phyloP scores from a whole-genome alignment of 2,797 vertebrate species.

The Thamnophis elegans region DNA sequence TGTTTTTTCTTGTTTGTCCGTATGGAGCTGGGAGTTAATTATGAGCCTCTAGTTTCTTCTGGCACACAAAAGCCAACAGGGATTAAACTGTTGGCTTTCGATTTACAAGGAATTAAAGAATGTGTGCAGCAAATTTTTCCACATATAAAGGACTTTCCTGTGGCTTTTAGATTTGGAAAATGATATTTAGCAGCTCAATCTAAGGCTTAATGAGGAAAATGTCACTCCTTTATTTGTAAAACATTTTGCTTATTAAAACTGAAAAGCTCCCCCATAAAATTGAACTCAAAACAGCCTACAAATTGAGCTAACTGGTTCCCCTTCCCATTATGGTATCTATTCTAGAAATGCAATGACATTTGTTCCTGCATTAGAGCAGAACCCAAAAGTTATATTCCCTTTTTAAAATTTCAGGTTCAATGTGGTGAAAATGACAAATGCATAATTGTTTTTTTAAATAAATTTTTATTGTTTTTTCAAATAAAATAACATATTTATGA shows the following conservation, averaged over 20 bases:
- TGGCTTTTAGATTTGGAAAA: slow-evolving; percentile 44
- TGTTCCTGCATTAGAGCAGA: background rate
- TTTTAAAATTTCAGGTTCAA: background rate
- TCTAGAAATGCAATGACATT: background rate
- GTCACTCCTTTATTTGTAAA: background rate
- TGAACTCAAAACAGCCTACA: background rate
- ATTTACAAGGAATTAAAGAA: slow-evolving; percentile 67
- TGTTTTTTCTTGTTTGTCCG: slow-evolving; percentile 32
- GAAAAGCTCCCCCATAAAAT: slow-evolving; percentile 6
- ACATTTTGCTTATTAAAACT: slow-evolving; percentile 30
- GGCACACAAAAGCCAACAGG: slow-evolving; percentile 54
- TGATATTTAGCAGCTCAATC: slow-evolving; percentile 52
- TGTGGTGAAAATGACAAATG: background rate
- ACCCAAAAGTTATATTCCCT: background rate
- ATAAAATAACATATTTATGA: no score
- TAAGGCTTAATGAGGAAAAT: slow-evolving; percentile 42
- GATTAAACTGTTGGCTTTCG: slow-evolving; percentile 67
- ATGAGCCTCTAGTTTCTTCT: slow-evolving; percentile 47
- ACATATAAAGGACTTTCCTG: slow-evolving; percentile 52
- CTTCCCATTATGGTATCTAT: background rate
- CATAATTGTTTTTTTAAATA: background rate
- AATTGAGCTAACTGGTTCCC: background rate
- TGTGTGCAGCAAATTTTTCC: slow-evolving; percentile 52
- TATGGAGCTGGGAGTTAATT: slow-evolving; percentile 58
- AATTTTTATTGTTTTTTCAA: no score